Conservation (phyloP, 2,113 vertebrate genomes). For the Limnothrissa miodon region DNA sequence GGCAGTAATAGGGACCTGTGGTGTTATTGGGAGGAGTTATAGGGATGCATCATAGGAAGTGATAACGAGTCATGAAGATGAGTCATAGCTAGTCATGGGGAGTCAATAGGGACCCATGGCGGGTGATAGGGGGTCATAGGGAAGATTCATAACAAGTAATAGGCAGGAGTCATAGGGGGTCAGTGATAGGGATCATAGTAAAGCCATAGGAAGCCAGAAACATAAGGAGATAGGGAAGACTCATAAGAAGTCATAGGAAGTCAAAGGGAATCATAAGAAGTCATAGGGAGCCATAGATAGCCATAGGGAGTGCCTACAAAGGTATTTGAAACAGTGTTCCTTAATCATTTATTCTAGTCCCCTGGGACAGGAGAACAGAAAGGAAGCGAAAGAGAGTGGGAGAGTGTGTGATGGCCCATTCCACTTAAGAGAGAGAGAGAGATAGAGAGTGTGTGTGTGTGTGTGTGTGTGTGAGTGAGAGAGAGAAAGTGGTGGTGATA, state of each 20-base stretch:
- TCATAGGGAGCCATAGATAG: neutral
- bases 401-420: neutral
- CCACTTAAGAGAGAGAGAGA: too few relatives aligned
- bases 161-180: neutral
- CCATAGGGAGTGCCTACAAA: neutral
- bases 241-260: neutral
- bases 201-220: neutral
- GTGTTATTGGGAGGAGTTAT: neutral
- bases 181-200: neutral
- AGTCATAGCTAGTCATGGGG: neutral
- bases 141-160: neutral
- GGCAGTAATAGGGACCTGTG: too few relatives aligned
- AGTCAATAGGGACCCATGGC: neutral
- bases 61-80: too few relatives aligned
- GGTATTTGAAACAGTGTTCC: slow-evolving; percentile 24
- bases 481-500: too few relatives aligned
- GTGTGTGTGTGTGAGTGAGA: neutral
- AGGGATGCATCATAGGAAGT: neutral
- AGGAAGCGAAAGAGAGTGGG: neutral
- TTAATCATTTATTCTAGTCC: neutral
- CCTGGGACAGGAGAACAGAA: neutral
- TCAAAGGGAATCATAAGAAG: neutral
- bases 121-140: neutral
- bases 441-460: neutral
- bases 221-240: too few relatives aligned